A percentile compares a stretch with the other conserved stretches of the same genome.
These are phyloP conservation scores for Bilobella aurantiaca DNA, from an alignment of 1,140 invertebrate genomes.

Conservation along the genomic window DNA sequence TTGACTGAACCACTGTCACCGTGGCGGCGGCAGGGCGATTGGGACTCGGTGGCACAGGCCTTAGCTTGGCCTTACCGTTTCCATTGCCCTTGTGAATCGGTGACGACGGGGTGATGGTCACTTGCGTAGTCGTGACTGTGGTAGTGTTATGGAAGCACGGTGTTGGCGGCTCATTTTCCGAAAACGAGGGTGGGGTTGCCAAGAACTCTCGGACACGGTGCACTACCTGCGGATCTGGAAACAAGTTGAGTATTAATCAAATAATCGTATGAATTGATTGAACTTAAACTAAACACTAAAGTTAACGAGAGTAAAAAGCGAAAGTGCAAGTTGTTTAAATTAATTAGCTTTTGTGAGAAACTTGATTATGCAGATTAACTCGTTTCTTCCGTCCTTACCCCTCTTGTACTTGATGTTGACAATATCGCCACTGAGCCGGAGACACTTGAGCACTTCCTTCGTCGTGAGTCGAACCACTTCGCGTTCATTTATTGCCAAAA, in stretches of 20 bases:
- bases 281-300: neutral
- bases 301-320: neutral
- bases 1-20: neutral
- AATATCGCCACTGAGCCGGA: slow-evolving; percentile 72
- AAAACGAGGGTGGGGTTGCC: slow-evolving; percentile 44
- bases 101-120: neutral
- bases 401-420: slow-evolving; percentile 76
- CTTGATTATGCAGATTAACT: no score
- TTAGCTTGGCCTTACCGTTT: no score
- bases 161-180: slow-evolving; percentile 9
- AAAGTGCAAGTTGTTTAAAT: no score
- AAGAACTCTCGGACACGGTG: slow-evolving; percentile 64
- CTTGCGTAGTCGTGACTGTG: neutral
- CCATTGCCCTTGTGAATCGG: no score
- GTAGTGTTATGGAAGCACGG: slow-evolving; percentile 1
- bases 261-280: neutral
- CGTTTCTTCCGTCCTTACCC: no score
- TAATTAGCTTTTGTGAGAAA: no score
- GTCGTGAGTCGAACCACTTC: slow-evolving; percentile 80
- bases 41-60: neutral
- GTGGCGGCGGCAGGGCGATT: neutral
- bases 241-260: slow-evolving; percentile 17
- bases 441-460: slow-evolving; percentile 86
- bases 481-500: slow-evolving; percentile 82
- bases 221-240: slow-evolving; percentile 71